Base-by-base conservation (phyloP, 2,797 vertebrate species). In the Delichon dasypus region DNA sequence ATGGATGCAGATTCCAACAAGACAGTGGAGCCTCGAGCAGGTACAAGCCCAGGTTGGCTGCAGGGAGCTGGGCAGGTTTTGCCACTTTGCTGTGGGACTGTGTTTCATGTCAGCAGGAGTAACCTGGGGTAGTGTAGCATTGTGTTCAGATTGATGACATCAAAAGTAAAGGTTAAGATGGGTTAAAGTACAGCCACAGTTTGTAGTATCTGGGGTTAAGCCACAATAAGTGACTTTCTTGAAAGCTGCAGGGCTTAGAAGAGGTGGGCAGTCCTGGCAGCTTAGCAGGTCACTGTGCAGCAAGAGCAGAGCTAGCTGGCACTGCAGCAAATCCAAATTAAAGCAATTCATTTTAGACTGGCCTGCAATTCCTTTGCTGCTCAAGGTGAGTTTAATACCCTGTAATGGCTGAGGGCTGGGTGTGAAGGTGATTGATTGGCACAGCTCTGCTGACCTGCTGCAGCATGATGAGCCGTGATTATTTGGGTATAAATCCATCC, bases 1-100 rank as follows among this genome's bases (percentile, higher is more conserved):
- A 98, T 99, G 98, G 99, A 99, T 77, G 95, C 97, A 45, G 97
- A 97, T 26, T 98, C 97, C 93, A 99, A 99, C 97, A 98, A 96
- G 88, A 99, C 99, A 0, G 98, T 99, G 95, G 99, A 99, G 93
- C 99, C 99, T 4, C 96, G 97, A 71, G 95, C 98, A 85, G 98
- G 98, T 98, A 91, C 15, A 88, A n/a, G 15, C 13, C 62, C 48
- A 42, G 48, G 2, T 1, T 74, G 85, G 68, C n/a, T 74, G 23
- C 40, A 5, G 7, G 44, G 27, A 30, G 12, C 21, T 57, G 77
- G 44, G 22, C 29, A 61, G 7, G 2, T 3, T 19, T 38, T 38
- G 38, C 38, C 38, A 38, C 12, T 38, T 38, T 38, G 38, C 38
- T 38, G 22, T 30, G 64, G 42, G 55, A 17, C 4, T 79, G 50